Conservation (phyloP, 2,113 vertebrate species). For the Alces alces region DNA sequence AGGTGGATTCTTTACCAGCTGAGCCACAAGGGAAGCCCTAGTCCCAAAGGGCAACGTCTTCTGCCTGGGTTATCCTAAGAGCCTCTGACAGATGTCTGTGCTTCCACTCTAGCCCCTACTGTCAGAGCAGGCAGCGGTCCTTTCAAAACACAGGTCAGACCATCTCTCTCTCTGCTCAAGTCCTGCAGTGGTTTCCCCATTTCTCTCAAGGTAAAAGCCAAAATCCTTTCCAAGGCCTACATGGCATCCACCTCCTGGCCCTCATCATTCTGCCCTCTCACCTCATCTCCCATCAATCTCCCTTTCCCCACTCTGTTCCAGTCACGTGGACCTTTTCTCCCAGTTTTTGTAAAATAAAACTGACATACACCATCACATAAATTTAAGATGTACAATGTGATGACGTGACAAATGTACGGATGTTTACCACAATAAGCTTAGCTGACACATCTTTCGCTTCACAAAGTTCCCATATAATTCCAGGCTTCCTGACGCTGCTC, state of each 20-base stretch:
- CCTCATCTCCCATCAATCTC: neutral
- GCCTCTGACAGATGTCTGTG: neutral
- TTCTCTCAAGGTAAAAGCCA: neutral
- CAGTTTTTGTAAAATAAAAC: neutral
- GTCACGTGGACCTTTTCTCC: neutral
- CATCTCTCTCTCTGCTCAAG: neutral
- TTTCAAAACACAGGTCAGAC: neutral
- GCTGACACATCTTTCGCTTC: neutral
- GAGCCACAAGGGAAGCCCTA: neutral
- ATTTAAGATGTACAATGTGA: neutral
- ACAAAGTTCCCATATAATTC: neutral
- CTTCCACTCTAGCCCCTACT: neutral
- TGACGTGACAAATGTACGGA: neutral
- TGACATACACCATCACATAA: neutral
- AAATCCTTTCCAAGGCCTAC: neutral
- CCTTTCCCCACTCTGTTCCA: neutral
- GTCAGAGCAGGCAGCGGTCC: neutral
- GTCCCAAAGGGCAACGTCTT: neutral
- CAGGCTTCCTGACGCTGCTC: neutral
- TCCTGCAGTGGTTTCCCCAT: neutral
- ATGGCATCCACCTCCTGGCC: neutral
- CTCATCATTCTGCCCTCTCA: neutral
- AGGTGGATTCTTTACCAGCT: neutral
- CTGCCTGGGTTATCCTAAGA: neutral
- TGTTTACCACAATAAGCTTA: neutral